A percentile compares a stretch with the other conserved stretches of the same genome.
Conservation (phyloP, 2,888 invertebrate genomes). For the Acrobasis suavella region DNA sequence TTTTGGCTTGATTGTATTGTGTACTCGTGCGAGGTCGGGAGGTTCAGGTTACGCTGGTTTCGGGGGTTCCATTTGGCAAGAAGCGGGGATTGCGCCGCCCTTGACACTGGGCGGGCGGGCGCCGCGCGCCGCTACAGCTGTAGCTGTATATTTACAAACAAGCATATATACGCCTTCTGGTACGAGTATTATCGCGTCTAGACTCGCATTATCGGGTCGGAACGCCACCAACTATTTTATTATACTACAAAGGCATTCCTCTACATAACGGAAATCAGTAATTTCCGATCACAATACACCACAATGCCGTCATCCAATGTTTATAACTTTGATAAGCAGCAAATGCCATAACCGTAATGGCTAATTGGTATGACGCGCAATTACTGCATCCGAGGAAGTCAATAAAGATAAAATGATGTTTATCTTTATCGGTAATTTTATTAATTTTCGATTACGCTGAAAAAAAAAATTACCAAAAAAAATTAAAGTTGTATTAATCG, state of each 20-base stretch:
- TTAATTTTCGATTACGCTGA: background rate
- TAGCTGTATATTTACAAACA: slow-evolving; percentile 56
- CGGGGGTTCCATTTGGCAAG: slow-evolving; percentile 35
- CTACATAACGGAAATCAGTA: background rate
- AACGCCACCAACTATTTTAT: background rate
- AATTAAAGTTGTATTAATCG: background rate
- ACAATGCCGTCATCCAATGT: slow-evolving; percentile 7
- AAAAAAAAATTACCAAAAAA: too few species aligned
- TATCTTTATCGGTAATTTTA: background rate
- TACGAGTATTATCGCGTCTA: slow-evolving; percentile 32
- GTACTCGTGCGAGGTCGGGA: slow-evolving; percentile 37
- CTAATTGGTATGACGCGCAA: background rate
- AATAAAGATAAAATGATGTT: background rate
- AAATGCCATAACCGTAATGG: background rate
- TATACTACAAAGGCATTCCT: background rate
- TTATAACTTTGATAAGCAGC: slow-evolving; percentile 4
- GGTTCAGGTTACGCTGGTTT: slow-evolving; percentile 46
- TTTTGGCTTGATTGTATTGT: slow-evolving; percentile 31
- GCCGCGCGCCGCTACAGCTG: slow-evolving; percentile 33
- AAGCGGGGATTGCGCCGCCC: slow-evolving; percentile 55
- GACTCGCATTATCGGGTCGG: slow-evolving; percentile 18
- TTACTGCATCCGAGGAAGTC: background rate
- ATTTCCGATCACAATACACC: slow-evolving; percentile 1
- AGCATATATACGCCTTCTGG: slow-evolving; percentile 33
- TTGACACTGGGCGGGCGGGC: slow-evolving; percentile 60